A percentile compares a stretch with the other conserved stretches of the same genome.
phyloP scores from a whole-genome alignment of 92 coral and sea anemone species.

The Parazoanthus darwini region DNA sequence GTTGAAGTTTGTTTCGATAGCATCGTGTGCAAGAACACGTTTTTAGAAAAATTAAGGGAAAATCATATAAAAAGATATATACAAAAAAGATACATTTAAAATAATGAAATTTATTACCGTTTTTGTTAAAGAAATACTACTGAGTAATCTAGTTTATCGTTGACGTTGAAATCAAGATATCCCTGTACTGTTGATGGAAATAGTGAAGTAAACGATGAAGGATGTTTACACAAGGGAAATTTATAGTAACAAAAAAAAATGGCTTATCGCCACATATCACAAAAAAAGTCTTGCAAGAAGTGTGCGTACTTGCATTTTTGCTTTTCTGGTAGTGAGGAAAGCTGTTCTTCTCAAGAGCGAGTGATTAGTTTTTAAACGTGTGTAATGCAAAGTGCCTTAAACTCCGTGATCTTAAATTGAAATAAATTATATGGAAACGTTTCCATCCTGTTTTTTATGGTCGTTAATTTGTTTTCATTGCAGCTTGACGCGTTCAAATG shows the following conservation, averaged over 20 bases:
- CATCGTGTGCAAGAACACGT: conserved; percentile 17
- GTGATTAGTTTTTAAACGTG: conserved; percentile 3
- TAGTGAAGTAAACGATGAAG: neutral
- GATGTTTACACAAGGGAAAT: neutral
- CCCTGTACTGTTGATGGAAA: neutral
- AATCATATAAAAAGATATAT: conserved; percentile 5
- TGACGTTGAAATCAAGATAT: neutral
- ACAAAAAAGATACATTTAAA: conserved; percentile 28
- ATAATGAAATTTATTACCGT: neutral
- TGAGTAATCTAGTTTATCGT: neutral
- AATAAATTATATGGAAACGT: neutral
- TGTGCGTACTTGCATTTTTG: neutral
- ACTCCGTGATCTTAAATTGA: conserved; percentile 6
- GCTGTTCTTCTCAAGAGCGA: conserved; percentile 6
- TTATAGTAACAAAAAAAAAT: neutral
- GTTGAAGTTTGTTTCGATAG: conserved; percentile 28
- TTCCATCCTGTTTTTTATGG: no score
- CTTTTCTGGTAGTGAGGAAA: neutral
- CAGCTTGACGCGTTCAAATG: no score
- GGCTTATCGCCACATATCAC: neutral
- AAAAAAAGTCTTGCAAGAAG: neutral
- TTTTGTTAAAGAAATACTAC: conserved; percentile 8
- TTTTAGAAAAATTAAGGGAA: conserved; percentile 7
- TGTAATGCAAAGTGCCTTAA: conserved; percentile 28
- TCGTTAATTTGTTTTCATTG: no score